A percentile compares a stretch with the other conserved stretches of the same genome.
These are phyloP conservation scores for Enteromius trimaculatus DNA, from an alignment of 2,797 vertebrate species.

Conservation along the genomic window DNA sequence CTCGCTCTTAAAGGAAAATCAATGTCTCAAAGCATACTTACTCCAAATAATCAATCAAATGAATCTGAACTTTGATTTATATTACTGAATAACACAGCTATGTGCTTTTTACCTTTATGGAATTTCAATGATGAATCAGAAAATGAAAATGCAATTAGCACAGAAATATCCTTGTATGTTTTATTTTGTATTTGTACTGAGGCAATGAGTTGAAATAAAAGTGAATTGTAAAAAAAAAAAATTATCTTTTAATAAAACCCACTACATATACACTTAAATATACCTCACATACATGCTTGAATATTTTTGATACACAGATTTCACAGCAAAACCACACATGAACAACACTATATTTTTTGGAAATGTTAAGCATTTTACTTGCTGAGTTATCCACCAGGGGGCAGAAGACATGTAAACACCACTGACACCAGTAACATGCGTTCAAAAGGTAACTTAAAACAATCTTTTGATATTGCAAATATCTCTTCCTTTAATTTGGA, in stretches of 20 bases:
- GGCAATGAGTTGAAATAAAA: slow-evolving; percentile 26
- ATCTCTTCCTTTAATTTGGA: neutral
- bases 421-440: neutral
- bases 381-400: neutral
- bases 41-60: neutral
- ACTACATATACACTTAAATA: neutral
- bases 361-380: neutral
- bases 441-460: neutral
- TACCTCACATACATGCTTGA: neutral
- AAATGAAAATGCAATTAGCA: slow-evolving; percentile 12
- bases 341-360: neutral
- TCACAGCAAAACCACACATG: neutral
- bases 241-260: too few relatives aligned
- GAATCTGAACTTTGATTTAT: neutral
- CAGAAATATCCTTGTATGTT: slow-evolving; percentile 17
- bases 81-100: neutral
- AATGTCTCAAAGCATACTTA: neutral
- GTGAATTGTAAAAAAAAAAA: neutral
- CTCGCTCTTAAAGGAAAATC: neutral
- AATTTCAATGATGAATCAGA: slow-evolving; percentile 6
- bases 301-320: neutral
- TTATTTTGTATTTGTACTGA: slow-evolving; percentile 33
- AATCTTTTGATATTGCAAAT: neutral
- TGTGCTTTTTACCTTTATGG: neutral
- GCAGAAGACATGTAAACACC: neutral